Base-by-base conservation (phyloP, 2,888 invertebrate genomes). In the Cordilura impudica region DNA sequence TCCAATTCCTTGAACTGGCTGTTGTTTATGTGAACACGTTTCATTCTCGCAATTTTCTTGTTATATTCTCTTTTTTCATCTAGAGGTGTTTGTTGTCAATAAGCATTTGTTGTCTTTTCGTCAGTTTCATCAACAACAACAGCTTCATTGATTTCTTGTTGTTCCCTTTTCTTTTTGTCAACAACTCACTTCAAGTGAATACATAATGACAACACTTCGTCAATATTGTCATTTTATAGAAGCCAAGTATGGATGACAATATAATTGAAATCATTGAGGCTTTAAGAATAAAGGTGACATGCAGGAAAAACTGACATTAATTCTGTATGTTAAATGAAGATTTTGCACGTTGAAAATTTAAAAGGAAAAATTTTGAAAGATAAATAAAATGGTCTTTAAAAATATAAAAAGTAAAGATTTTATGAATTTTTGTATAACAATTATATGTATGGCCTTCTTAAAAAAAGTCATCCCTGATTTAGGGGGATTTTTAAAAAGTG, bases 131-230 rank as follows among this genome's bases (percentile, higher is more conserved):
- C 45, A 16, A 14, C 10, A 47, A n/a, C 26, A 16, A 31, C 14
- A 61, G 43, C 43, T 51, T 66, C 66, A 74, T 47, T 35, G 35
- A 67, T 29, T 56, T 51, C 26, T 53, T 58, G 31, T 49, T 66
- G 66, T 45, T 66, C 35, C 1, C 31, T 73, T 74, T 14, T 60
- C n/a, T 60, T 35, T 26, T 60, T 26, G 43, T 69, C 54, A 73
- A 53, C 74, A 60, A 47, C 39, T 56, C 67, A 78, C 58, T 73
- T 63, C 47, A 63, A 53, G 61, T 63, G 72, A 65, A 53, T 53
- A 29, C 63, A 65, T 65, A 78, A 73, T 65, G 65, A 65, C 58
- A 58, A 60, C 56, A 60, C 74, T 73, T 78, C 67, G 69, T 78
- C 69, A 73, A 78, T 70, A 65, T 53, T 78, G 53, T 65, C 73